Conservation (phyloP, 2,888 invertebrate species). For the Athetis lepigone region DNA sequence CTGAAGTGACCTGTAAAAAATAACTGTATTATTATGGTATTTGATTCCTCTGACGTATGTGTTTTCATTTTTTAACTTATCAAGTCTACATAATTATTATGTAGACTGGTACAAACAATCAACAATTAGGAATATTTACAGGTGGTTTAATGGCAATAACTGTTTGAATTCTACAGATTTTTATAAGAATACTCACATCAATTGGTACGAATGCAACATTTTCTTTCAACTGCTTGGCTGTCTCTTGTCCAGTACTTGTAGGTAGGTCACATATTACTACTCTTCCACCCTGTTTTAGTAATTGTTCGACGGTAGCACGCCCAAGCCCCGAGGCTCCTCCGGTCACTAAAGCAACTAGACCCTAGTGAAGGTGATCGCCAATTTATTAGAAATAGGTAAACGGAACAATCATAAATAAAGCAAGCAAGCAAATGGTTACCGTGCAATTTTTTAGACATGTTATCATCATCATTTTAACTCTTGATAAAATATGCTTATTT, state of each 20-base stretch:
- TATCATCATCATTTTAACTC: too few species aligned
- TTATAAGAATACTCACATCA: constrained; percentile 94
- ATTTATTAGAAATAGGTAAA: not conserved
- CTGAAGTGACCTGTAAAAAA: constrained; percentile 93
- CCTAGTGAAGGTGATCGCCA: constrained; percentile 85
- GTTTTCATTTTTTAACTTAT: too few species aligned
- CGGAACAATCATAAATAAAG: not conserved
- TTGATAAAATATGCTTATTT: not conserved
- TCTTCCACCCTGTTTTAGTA: constrained; percentile 95
- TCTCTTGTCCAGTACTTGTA: constrained; percentile 94
- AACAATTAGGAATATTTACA: too few species aligned
- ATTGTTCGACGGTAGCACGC: constrained; percentile 95
- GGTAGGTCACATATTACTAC: constrained; percentile 98
- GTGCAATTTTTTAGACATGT: too few species aligned
- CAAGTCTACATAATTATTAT: too few species aligned
- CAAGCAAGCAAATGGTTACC: too few species aligned
- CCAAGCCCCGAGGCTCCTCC: constrained; percentile 99
- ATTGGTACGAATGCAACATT: constrained; percentile 95
- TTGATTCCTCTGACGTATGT: too few species aligned
- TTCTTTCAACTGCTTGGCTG: constrained; percentile 94
- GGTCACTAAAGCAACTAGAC: constrained; percentile 96
- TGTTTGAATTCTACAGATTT: not conserved
- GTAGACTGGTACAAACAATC: too few species aligned
- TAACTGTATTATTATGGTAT: too few species aligned
- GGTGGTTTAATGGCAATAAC: too few species aligned